Base-by-base conservation (phyloP, 2,888 invertebrate genomes). In the Melieria omissa region DNA sequence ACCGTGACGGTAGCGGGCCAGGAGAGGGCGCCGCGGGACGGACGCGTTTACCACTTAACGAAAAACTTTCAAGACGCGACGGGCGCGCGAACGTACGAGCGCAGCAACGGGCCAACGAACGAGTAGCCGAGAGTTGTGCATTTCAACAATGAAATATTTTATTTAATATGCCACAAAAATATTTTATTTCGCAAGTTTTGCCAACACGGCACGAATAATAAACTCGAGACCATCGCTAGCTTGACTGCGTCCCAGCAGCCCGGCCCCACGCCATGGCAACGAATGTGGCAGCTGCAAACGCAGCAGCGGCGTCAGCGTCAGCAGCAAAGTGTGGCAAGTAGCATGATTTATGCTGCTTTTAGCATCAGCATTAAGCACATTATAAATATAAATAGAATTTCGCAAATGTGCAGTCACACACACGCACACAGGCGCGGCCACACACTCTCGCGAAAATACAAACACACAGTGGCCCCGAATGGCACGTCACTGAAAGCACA, bases 311-410 rank as follows among this genome's bases (percentile, higher is more conserved):
- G 10, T 57, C 12, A 10, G 10, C 12, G n/a, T 14, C 9, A 14
- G 10, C 9, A 10, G 58, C 41, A 41, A 41, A 52, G 41, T 54
- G 29, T 54, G 29, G 45, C 44, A 55, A 54, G 16, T 65, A 42
- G 16, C 65, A 78, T 81, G 81, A 81, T 81, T 81, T 81, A 81
- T 82, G 80, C 77, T 78, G 73, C 74, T 75, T 71, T 75, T 69
- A 72, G 69, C 69, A 72, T 62, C 54, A 68, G 70, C 72, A 69
- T 80, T 78, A 80, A 80, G 78, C 77, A 76, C 73, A 78, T 78
- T 79, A 77, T 76, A 77, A 79, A 77, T 75, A 76, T 74, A 74
- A 77, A 75, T 72, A 78, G 77, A 78, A 81, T 65, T 65, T n/a
- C 14, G 5, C n/a, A 57, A 46, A 55, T 55, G 10, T 44, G 57